Conservation (phyloP, 2,113 vertebrate genomes). For the Psittacula cyanocephala region DNA sequence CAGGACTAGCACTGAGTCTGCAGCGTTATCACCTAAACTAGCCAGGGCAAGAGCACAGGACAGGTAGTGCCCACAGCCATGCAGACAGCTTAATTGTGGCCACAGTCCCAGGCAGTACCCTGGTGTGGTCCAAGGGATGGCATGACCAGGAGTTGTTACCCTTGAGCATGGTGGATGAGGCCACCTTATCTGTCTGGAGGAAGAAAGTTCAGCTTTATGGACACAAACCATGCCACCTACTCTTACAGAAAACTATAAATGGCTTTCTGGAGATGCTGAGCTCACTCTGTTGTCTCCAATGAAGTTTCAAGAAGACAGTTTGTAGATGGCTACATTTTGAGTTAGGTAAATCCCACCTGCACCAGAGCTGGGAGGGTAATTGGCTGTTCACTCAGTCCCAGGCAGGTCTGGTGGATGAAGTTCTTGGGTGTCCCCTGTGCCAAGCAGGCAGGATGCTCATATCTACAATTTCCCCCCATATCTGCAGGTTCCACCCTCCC, state of each 20-base stretch:
- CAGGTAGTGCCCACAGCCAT: not conserved
- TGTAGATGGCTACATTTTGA: not conserved
- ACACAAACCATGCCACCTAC: not conserved
- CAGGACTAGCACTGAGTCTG: not conserved
- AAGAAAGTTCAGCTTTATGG: not conserved
- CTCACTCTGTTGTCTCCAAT: not conserved
- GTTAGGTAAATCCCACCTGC: not conserved
- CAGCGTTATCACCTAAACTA: not conserved
- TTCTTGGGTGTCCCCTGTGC: not conserved
- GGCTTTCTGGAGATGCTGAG: not conserved
- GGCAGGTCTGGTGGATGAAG: not conserved
- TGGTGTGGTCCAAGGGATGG: not conserved
- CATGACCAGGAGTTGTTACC: not conserved
- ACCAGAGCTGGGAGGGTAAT: not conserved
- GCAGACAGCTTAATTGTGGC: not conserved
- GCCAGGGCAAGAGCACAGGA: not conserved
- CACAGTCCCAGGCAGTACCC: not conserved
- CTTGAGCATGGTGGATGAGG: not conserved
- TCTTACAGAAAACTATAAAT: not conserved
- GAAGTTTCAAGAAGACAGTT: not conserved
- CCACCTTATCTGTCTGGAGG: not conserved
- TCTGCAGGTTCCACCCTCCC: conserved; percentile 86
- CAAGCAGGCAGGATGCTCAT: not conserved
- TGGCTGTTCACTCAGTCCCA: not conserved
- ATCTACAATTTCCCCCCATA: not conserved